Conservation (phyloP, 2,797 vertebrate genomes). For the Fistularia commersonii region DNA sequence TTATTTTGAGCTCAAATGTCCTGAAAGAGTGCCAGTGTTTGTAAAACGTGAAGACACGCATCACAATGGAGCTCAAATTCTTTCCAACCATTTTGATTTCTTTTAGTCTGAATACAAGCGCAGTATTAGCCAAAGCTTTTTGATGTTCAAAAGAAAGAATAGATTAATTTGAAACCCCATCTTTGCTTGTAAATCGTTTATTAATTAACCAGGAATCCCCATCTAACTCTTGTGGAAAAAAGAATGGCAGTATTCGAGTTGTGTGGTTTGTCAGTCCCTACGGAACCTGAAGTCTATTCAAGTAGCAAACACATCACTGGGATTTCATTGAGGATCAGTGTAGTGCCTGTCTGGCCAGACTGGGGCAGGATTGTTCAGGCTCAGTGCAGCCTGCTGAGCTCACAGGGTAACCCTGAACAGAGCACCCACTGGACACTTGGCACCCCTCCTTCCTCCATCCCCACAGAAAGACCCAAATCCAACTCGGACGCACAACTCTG, state of each 20-base stretch:
- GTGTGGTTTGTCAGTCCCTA: constrained; percentile 46
- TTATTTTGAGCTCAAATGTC: too few species aligned
- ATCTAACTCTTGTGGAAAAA: too few species aligned
- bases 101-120: too few species aligned
- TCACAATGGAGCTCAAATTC: too few species aligned
- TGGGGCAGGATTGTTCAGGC: constrained; percentile 72
- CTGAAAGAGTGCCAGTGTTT: too few species aligned
- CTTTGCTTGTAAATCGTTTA: too few species aligned
- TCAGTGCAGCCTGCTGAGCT: constrained; percentile 73
- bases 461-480: constrained; percentile 68
- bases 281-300: constrained; percentile 24
- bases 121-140: too few species aligned
- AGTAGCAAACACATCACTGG: constrained; percentile 59
- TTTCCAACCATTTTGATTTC: too few species aligned
- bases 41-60: too few species aligned
- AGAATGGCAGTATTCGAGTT: constrained; percentile 23
- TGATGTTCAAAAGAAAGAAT: too few species aligned
- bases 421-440: constrained; percentile 62
- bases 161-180: too few species aligned
- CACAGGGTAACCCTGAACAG: constrained; percentile 61
- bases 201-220: too few species aligned
- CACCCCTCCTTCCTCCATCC: constrained; percentile 51
- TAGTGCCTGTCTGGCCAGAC: constrained; percentile 61
- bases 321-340: constrained; percentile 71
- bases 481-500: constrained; percentile 59